Percentiles rank a stretch among this genome's conserved stretches.
These are phyloP conservation scores for Pteropus alecto DNA, from an alignment of 2,113 vertebrate genomes.

Conservation along the genomic window DNA sequence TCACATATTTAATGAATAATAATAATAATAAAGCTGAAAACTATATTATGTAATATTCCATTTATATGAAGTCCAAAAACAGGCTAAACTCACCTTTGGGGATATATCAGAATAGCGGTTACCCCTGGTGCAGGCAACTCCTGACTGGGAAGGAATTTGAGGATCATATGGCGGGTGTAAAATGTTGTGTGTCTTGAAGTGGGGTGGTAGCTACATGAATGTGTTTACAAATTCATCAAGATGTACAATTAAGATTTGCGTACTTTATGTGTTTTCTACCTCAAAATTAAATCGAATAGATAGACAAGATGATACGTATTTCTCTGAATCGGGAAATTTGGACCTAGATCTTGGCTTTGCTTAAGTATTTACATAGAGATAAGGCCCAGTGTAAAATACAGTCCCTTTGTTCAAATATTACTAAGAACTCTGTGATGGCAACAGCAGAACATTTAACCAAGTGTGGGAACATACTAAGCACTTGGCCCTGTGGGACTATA, in stretches of 20 bases:
- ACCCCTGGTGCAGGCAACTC: neutral
- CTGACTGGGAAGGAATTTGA: neutral
- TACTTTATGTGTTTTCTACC: neutral
- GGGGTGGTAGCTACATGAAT: neutral
- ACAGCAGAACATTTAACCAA: neutral
- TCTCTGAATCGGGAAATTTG: neutral
- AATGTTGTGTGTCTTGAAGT: neutral
- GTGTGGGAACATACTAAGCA: neutral
- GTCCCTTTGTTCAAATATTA: neutral
- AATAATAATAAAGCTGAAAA: neutral
- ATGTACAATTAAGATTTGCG: neutral
- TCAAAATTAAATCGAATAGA: neutral
- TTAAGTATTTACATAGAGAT: neutral
- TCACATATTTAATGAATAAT: neutral
- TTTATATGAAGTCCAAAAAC: neutral
- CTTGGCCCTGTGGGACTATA: neutral
- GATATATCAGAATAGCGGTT: neutral
- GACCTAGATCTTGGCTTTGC: neutral
- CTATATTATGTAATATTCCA: neutral
- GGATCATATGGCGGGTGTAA: neutral
- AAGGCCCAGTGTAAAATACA: neutral
- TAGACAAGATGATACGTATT: neutral
- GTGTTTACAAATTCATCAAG: neutral
- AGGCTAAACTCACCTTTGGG: neutral
- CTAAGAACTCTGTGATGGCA: neutral